These are phyloP conservation scores for Ectemnius continuus DNA, from an alignment of 2,888 invertebrate genomes.

Conservation along the genomic window DNA sequence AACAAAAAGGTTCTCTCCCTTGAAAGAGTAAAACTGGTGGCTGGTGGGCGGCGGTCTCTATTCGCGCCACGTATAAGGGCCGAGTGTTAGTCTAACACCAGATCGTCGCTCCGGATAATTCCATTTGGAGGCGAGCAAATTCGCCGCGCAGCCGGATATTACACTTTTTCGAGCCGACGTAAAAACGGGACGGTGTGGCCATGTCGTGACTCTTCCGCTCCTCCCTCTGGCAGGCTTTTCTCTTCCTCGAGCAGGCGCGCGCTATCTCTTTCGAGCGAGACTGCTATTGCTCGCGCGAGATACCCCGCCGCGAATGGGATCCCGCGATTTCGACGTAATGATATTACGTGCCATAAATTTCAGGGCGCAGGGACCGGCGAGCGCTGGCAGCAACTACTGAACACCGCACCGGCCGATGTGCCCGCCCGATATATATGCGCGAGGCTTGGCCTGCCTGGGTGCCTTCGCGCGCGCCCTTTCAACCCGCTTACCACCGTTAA, in stretches of 20 bases:
- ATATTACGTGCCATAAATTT: slow-evolving; percentile 57
- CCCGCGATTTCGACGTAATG: slow-evolving; percentile 47
- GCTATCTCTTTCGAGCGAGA: neutral
- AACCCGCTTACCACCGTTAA: slow-evolving; percentile 32
- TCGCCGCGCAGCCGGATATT: slow-evolving; percentile 49
- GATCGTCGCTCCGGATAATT: slow-evolving; percentile 51
- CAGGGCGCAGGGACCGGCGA: neutral
- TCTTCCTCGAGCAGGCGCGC: neutral
- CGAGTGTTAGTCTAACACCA: slow-evolving; percentile 45
- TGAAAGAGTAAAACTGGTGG: too few species aligned
- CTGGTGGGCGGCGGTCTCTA: too few species aligned
- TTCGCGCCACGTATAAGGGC: too few species aligned
- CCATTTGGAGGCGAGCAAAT: slow-evolving; percentile 52
- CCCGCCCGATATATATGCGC: neutral
- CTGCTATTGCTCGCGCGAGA: neutral
- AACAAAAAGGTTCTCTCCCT: too few species aligned
- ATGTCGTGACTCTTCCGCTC: slow-evolving; percentile 18
- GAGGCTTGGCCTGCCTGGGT: slow-evolving; percentile 15
- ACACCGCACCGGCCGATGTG: neutral
- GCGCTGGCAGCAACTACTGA: neutral
- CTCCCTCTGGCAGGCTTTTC: neutral
- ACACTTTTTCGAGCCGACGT: slow-evolving; percentile 21
- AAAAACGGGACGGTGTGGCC: slow-evolving; percentile 10
- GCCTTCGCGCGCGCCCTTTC: slow-evolving; percentile 28
- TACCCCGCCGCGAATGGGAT: slow-evolving; percentile 36